These are phyloP conservation scores for Cyanoliseus patagonus DNA, from an alignment of 2,113 vertebrate genomes.

Conservation along the genomic window DNA sequence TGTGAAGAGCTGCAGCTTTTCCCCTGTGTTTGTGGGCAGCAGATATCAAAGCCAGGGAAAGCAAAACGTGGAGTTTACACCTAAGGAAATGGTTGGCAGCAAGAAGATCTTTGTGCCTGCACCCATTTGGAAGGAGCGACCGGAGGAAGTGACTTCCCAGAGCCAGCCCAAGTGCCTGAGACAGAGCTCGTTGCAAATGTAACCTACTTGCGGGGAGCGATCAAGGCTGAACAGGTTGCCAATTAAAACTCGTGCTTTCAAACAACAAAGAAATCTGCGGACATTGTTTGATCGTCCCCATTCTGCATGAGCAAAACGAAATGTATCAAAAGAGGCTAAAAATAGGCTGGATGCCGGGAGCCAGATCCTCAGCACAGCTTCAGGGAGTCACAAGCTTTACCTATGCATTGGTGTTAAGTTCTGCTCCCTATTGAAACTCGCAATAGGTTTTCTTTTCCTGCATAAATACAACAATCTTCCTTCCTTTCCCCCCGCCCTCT, in stretches of 20 bases:
- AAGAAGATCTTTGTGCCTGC: background rate
- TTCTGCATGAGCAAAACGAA: background rate
- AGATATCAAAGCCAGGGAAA: background rate
- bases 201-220: slow-evolving; percentile 15
- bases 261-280: slow-evolving; percentile 40
- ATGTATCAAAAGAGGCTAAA: background rate
- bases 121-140: background rate
- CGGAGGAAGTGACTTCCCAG: background rate
- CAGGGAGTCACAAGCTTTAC: background rate
- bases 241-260: slow-evolving; percentile 38
- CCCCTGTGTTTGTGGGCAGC: background rate
- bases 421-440: slow-evolving; percentile 51
- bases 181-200: background rate
- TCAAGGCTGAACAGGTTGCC: background rate
- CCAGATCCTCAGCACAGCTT: slow-evolving; percentile 2
- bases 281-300: slow-evolving; percentile 1
- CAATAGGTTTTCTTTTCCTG: slow-evolving; percentile 30
- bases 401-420: background rate
- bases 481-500: background rate
- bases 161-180: background rate
- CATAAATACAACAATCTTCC: background rate
- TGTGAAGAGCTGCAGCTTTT: background rate
- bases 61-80: background rate
- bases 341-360: slow-evolving; percentile 35
- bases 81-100: background rate